Conservation (phyloP, 2,888 invertebrate species). For the Boloria selene region DNA sequence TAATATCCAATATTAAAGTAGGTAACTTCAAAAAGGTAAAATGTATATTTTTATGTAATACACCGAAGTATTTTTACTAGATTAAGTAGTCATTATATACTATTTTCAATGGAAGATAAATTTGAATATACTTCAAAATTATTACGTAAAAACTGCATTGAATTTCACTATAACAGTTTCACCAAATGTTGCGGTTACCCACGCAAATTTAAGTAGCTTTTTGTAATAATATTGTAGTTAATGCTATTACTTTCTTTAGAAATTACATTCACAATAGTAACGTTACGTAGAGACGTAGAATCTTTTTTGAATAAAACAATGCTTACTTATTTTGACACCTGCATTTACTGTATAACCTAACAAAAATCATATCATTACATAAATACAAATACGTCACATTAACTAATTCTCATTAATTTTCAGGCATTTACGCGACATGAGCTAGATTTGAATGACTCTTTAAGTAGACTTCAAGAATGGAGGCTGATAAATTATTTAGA, state of each 20-base stretch:
- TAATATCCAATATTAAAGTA: too few relatives aligned
- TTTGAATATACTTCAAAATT: not conserved
- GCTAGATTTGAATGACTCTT: conserved; percentile 71
- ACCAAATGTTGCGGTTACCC: conserved; percentile 16
- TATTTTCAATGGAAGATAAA: not conserved
- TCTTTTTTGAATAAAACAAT: not conserved
- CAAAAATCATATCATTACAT: too few relatives aligned
- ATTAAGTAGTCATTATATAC: too few relatives aligned
- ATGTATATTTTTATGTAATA: too few relatives aligned
- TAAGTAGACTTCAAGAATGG: conserved; percentile 81
- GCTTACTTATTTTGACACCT: too few relatives aligned
- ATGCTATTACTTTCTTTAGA: conserved; percentile 16
- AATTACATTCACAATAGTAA: not conserved
- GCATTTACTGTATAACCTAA: too few relatives aligned
- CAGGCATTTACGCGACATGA: conserved; percentile 83
- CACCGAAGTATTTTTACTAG: too few relatives aligned
- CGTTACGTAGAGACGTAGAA: not conserved
- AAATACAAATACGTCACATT: not conserved
- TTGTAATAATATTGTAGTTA: conserved; percentile 13
- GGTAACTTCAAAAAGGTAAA: too few relatives aligned
- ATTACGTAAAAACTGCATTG: conserved; percentile 12
- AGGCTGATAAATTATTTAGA: conserved; percentile 79
- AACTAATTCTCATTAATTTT: conserved; percentile 46
- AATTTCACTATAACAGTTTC: conserved; percentile 21
- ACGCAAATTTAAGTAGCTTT: conserved; percentile 15